A percentile compares a stretch with the other conserved stretches of the same genome.
phyloP scores from a whole-genome alignment of 2,797 vertebrate genomes.

The Serranus cabrilla region DNA sequence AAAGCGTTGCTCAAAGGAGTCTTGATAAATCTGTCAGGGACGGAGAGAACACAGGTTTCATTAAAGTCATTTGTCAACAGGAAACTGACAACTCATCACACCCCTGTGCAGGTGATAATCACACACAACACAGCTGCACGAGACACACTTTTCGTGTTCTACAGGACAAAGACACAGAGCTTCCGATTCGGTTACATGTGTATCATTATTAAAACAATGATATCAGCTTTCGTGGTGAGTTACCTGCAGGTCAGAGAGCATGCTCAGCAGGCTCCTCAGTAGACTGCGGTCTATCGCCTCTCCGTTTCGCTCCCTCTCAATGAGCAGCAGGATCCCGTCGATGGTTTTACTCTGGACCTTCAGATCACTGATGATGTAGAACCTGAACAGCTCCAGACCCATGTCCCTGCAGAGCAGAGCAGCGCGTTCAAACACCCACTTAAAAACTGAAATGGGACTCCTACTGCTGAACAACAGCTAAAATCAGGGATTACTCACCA shows the following conservation, averaged over 20 bases:
- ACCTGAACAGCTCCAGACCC: slow-evolving; percentile 98
- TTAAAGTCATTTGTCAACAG: slow-evolving; percentile 61
- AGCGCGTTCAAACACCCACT: slow-evolving; percentile 18
- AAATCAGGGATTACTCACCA: slow-evolving; percentile 87
- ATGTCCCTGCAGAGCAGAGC: slow-evolving; percentile 91
- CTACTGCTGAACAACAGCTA: not conserved
- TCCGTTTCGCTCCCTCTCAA: slow-evolving; percentile 95
- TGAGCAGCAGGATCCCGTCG: slow-evolving; percentile 96
- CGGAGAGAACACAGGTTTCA: slow-evolving; percentile 52
- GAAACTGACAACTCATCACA: slow-evolving; percentile 43
- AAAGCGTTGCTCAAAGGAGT: slow-evolving; percentile 98
- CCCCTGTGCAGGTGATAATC: slow-evolving; percentile 5
- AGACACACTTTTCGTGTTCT: not conserved
- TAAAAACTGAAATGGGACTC: not conserved
- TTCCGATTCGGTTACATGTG: not conserved
- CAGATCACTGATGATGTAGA: slow-evolving; percentile 98
- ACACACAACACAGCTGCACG: slow-evolving; percentile 29
- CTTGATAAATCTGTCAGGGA: slow-evolving; percentile 94
- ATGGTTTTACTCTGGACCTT: slow-evolving; percentile 99
- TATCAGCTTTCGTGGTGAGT: not conserved
- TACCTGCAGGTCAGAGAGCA: slow-evolving; percentile 99
- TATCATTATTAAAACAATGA: not conserved
- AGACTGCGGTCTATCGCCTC: slow-evolving; percentile 97
- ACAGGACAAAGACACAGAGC: not conserved
- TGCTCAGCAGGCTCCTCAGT: slow-evolving; percentile 96